Conservation (phyloP, 2,113 vertebrate genomes). For the Microtus richardsoni region DNA sequence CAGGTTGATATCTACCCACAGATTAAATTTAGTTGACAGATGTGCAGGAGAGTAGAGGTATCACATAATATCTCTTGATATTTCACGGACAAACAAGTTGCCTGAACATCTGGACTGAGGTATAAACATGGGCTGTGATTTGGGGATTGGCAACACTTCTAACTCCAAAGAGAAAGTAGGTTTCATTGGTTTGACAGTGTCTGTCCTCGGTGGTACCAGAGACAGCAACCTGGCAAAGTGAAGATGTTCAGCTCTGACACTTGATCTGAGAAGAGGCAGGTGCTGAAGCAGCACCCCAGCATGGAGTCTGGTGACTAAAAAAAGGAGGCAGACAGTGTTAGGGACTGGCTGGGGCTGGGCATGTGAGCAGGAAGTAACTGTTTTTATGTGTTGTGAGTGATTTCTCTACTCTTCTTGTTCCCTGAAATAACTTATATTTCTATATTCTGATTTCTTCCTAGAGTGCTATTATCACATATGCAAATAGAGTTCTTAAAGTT, state of each 20-base stretch:
- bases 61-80: slow-evolving; percentile 48
- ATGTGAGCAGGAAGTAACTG: background rate
- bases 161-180: background rate
- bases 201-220: slow-evolving; percentile 2
- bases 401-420: background rate
- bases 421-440: slow-evolving; percentile 73
- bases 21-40: slow-evolving; percentile 48
- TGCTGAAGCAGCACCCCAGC: accelerated
- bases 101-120: background rate
- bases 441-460: slow-evolving; percentile 55
- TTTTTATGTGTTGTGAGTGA: background rate
- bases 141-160: background rate
- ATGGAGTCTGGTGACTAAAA: background rate
- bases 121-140: background rate
- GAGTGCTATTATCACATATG: slow-evolving; percentile 44
- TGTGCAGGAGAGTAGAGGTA: background rate
- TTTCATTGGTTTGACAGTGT: slow-evolving; percentile 43
- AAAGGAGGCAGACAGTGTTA: slow-evolving; percentile 13
- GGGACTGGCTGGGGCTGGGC: background rate
- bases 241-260: background rate
- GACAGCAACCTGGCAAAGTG: background rate
- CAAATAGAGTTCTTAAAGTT: slow-evolving; percentile 62
- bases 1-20: slow-evolving; percentile 30
- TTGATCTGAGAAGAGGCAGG: background rate
- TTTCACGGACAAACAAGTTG: background rate